Evolutionary conservation across 2,797 vertebrate genomes (phyloP).

Genomic region (Argyrosomus regius): DNA sequence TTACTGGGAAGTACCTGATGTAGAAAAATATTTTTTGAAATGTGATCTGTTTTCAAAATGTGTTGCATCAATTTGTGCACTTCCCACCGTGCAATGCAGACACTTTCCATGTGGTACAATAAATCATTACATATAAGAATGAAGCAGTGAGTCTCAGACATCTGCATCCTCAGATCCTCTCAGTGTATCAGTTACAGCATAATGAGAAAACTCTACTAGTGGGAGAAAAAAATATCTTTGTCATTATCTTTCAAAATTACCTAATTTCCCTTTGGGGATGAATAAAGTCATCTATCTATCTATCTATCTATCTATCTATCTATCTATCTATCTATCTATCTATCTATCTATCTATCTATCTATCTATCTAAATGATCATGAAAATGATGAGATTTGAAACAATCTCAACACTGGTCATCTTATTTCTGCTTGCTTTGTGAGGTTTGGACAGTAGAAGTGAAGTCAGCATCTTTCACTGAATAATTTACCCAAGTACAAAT

Average conservation of each 20-base stretch:
- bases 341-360: no score
- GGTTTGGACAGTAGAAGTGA: no score
- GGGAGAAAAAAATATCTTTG: background rate
- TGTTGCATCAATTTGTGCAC: background rate
- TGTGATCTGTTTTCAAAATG: background rate
- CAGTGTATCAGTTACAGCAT: background rate
- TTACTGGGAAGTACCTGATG: background rate
- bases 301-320: no score
- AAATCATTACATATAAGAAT: background rate
- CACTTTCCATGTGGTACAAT: background rate
- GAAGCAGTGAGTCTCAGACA: background rate
- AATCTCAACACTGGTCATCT: background rate
- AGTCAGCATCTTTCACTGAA: background rate
- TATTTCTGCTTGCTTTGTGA: background rate
- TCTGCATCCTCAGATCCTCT: background rate
- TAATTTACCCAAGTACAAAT: background rate
- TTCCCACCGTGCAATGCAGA: background rate
- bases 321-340: no score
- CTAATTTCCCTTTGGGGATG: no score
- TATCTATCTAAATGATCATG: no score
- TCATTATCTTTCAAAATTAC: background rate
- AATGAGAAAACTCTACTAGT: background rate
- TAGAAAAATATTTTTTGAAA: background rate
- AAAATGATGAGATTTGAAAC: background rate
- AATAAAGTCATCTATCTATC: no score